These are phyloP conservation scores for Leptinotarsa rubiginosa DNA, from an alignment of 2,888 invertebrate genomes.

Conservation along the genomic window DNA sequence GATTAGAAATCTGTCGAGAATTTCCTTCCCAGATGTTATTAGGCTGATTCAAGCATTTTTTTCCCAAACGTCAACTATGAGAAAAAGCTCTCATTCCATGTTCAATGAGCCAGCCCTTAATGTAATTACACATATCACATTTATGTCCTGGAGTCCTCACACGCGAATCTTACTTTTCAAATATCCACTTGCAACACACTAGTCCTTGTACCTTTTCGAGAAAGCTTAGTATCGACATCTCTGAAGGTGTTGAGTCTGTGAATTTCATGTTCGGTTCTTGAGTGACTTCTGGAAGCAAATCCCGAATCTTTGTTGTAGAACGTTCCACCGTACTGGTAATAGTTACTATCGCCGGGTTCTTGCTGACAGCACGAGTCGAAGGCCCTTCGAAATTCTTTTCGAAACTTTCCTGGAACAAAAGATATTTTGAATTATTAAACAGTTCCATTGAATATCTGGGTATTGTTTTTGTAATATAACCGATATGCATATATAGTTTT, in stretches of 20 bases:
- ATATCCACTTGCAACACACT: constrained; percentile 56
- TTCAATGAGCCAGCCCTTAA: background rate
- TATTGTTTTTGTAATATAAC: too few species aligned
- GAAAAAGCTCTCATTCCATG: too few species aligned
- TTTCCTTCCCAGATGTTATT: too few species aligned
- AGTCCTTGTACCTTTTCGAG: constrained; percentile 54
- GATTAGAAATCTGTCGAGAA: too few species aligned
- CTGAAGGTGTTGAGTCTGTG: constrained; percentile 49
- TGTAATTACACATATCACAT: background rate
- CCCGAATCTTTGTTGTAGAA: constrained; percentile 49
- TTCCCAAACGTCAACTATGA: too few species aligned
- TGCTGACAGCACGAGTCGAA: constrained; percentile 72
- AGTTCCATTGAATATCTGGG: too few species aligned
- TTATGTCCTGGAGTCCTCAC: background rate
- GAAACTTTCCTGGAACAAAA: constrained; percentile 75
- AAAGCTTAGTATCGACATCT: constrained; percentile 46
- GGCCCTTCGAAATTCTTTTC: constrained; percentile 77
- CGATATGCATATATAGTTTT: too few species aligned
- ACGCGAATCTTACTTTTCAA: constrained; percentile 31
- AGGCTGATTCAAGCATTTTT: too few species aligned
- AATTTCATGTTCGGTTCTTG: constrained; percentile 51
- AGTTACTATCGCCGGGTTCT: constrained; percentile 33
- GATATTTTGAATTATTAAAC: too few species aligned
- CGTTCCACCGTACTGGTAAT: constrained; percentile 43
- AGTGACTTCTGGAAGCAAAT: constrained; percentile 49